A percentile compares a stretch with the other conserved stretches of the same genome.
These are phyloP conservation scores for Neria commutata DNA, from an alignment of 2,888 invertebrate species.

Conservation along the genomic window DNA sequence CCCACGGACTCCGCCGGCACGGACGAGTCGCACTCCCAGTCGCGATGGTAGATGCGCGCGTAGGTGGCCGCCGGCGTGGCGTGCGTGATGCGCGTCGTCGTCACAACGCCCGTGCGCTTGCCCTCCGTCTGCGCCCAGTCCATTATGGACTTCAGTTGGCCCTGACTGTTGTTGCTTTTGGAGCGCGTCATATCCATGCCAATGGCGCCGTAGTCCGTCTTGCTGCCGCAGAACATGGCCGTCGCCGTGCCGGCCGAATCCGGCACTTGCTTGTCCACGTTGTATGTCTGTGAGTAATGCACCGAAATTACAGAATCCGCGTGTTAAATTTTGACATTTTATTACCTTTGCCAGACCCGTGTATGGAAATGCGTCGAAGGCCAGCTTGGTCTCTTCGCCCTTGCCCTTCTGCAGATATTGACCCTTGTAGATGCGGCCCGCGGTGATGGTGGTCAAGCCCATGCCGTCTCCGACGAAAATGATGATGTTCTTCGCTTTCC, in stretches of 20 bases:
- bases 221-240: conserved; percentile 70
- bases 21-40: conserved; percentile 68
- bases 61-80: conserved; percentile 70
- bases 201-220: conserved; percentile 66
- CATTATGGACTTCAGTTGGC: conserved; percentile 63
- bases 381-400: conserved; percentile 68
- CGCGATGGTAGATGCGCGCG: conserved; percentile 65
- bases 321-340: not conserved
- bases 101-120: conserved; percentile 70
- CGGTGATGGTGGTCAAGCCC: conserved; percentile 70
- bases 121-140: conserved; percentile 68
- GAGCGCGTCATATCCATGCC: conserved; percentile 62
- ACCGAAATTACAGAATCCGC: not conserved
- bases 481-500: conserved; percentile 68
- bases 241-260: conserved; percentile 76
- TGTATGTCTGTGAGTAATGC: conserved; percentile 69
- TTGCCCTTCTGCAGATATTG: conserved; percentile 57
- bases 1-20: conserved; percentile 57
- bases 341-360: conserved; percentile 69
- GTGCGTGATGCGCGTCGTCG: conserved; percentile 71
- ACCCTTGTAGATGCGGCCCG: conserved; percentile 69
- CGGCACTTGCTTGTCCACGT: conserved; percentile 72
- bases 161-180: conserved; percentile 55
- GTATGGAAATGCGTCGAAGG: conserved; percentile 69
- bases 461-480: conserved; percentile 74